Evolutionary conservation across 92 coral and sea anemone genomes (phyloP).

Genomic region (Montipora capitata): DNA sequence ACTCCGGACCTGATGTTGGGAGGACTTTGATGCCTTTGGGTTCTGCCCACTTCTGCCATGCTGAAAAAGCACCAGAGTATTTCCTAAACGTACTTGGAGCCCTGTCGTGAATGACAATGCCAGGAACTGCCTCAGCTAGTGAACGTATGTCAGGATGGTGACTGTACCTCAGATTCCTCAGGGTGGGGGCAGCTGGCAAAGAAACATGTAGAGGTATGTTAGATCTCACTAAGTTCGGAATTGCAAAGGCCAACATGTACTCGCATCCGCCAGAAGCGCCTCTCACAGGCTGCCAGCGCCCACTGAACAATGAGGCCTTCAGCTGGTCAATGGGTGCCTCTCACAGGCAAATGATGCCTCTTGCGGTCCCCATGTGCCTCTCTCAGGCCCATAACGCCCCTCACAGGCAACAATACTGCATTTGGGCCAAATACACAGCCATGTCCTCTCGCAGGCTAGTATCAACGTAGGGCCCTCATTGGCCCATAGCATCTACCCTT

Average conservation of each 20-base stretch:
- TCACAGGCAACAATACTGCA: conserved; percentile 19
- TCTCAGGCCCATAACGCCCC: conserved; percentile 39
- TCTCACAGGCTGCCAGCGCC: background rate
- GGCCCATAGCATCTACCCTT: conserved; percentile 1
- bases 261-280: background rate
- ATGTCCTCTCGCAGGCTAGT: background rate
- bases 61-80: conserved; percentile 6
- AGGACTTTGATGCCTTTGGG: conserved; percentile 17
- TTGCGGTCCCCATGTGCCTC: background rate
- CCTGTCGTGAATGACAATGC: conserved; percentile 22
- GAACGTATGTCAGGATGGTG: background rate
- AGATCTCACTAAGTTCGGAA: conserved; percentile 2
- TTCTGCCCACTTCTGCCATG: conserved; percentile 32
- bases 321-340: background rate
- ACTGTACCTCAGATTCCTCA: no score
- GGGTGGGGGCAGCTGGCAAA: conserved; percentile 7
- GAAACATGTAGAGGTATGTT: background rate
- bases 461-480: background rate
- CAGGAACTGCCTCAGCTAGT: conserved; percentile 1
- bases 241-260: background rate
- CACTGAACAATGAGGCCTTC: background rate
- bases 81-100: conserved; percentile 19
- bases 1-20: conserved; percentile 28
- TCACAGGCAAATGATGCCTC: background rate
- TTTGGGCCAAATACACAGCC: background rate